Conservation (phyloP, 2,888 invertebrate genomes). For the Agrochola litura region DNA sequence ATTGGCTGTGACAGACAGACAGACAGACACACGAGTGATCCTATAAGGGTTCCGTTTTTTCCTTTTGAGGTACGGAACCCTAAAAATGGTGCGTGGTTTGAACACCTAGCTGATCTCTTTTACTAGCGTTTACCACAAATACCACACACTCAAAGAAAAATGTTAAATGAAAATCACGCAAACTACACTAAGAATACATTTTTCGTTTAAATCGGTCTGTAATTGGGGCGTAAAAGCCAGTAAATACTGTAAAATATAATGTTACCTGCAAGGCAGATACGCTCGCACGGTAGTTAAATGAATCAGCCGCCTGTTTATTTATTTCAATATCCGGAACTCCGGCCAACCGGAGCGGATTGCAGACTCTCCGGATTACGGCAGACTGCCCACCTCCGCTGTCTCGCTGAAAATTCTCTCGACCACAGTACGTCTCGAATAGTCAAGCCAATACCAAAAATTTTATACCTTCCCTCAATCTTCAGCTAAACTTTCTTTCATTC, state of each 20-base stretch:
- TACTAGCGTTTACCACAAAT: background rate
- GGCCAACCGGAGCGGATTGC: slow-evolving; percentile 35
- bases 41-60: too few relatives aligned
- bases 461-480: slow-evolving; percentile 30
- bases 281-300: slow-evolving; percentile 42
- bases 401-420: slow-evolving; percentile 25
- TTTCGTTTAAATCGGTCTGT: background rate
- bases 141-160: background rate
- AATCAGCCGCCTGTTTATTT: slow-evolving; percentile 61
- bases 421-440: slow-evolving; percentile 26
- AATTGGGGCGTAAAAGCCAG: slow-evolving; percentile 12
- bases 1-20: too few relatives aligned
- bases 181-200: background rate
- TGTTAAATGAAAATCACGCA: background rate
- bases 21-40: too few relatives aligned
- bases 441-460: slow-evolving; percentile 31
- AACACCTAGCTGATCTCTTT: background rate
- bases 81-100: background rate
- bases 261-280: slow-evolving; percentile 22
- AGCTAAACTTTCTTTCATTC: slow-evolving; percentile 41
- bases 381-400: slow-evolving; percentile 24
- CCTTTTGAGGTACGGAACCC: too few relatives aligned
- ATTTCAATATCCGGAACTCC: slow-evolving; percentile 59
- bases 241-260: slow-evolving; percentile 31
- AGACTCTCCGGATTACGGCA: slow-evolving; percentile 38